A percentile compares a stretch with the other conserved stretches of the same genome.
Evolutionary conservation across 1,140 invertebrate genomes (phyloP).

Genomic region (Ladona fulva): DNA sequence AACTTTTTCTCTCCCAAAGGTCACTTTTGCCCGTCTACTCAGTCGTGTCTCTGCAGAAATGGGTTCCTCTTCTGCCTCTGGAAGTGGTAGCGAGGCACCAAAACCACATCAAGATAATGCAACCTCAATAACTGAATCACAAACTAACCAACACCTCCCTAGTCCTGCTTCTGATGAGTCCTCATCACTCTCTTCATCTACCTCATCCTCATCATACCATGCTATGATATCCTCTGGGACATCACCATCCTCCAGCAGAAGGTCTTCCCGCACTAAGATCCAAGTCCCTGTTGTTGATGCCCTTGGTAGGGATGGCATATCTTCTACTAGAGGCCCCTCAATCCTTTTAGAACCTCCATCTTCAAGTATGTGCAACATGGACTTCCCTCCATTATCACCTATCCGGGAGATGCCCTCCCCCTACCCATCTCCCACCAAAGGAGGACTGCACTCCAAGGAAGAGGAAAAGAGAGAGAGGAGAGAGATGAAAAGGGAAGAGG

Average conservation of each 20-base stretch:
- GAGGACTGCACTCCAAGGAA: neutral
- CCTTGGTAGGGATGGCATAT: slow-evolving; percentile 48
- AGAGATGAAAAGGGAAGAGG: slow-evolving; percentile 26
- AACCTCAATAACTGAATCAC: neutral
- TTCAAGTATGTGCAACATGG: slow-evolving; percentile 58
- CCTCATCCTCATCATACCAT: slow-evolving; percentile 39
- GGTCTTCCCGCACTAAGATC: slow-evolving; percentile 39
- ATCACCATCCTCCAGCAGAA: slow-evolving; percentile 1
- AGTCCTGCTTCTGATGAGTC: slow-evolving; percentile 12
- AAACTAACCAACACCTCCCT: neutral
- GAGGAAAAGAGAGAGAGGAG: slow-evolving; percentile 27
- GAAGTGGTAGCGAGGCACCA: slow-evolving; percentile 31
- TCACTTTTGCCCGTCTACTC: slow-evolving; percentile 60
- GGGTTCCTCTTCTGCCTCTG: slow-evolving; percentile 35
- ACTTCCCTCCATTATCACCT: slow-evolving; percentile 58
- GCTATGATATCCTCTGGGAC: slow-evolving; percentile 25
- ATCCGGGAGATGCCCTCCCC: slow-evolving; percentile 56
- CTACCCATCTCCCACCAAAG: slow-evolving; percentile 19
- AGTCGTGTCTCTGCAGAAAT: slow-evolving; percentile 64
- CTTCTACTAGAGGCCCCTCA: slow-evolving; percentile 37
- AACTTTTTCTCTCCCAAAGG: slow-evolving; percentile 33
- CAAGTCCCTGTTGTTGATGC: slow-evolving; percentile 57
- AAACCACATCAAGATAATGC: neutral
- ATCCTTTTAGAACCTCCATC: slow-evolving; percentile 49
- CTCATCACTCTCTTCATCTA: neutral